Evolutionary conservation across 2,888 invertebrate species (phyloP).

Genomic region (Melitaea athalia): DNA sequence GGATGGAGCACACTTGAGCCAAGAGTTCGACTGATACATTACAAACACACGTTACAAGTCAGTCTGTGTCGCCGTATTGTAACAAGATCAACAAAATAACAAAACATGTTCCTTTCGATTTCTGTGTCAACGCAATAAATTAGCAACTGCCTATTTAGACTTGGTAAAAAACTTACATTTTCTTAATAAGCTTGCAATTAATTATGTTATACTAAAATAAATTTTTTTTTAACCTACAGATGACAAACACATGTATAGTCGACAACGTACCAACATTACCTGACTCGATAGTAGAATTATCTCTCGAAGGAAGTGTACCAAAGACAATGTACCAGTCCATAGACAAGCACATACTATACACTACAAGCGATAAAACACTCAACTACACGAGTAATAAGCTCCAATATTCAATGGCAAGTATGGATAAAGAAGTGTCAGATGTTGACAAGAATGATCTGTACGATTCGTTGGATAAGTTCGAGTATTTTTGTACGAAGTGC

Average conservation of each 20-base stretch:
- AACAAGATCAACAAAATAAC: no score
- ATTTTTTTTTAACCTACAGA: constrained; percentile 49
- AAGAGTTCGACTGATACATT: no score
- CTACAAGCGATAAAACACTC: constrained; percentile 64
- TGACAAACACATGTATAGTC: constrained; percentile 73
- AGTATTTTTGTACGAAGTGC: constrained; percentile 69
- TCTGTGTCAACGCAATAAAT: no score
- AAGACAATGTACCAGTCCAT: constrained; percentile 73
- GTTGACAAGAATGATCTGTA: constrained; percentile 63
- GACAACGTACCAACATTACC: constrained; percentile 72
- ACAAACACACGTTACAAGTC: no score
- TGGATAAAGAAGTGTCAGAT: constrained; percentile 59
- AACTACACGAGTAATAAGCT: constrained; percentile 62
- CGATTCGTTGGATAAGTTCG: constrained; percentile 62
- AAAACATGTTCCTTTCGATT: no score
- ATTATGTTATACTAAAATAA: not conserved
- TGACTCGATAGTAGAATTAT: constrained; percentile 75
- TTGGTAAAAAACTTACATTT: no score
- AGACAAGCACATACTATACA: constrained; percentile 70
- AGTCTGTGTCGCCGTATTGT: no score
- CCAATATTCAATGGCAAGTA: constrained; percentile 67
- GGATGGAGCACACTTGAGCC: no score
- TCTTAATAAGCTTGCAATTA: not conserved
- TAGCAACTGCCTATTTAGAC: no score
- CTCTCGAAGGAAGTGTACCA: constrained; percentile 70